phyloP scores from a whole-genome alignment of 2,797 vertebrate genomes.

The Gymnodraco acuticeps region DNA sequence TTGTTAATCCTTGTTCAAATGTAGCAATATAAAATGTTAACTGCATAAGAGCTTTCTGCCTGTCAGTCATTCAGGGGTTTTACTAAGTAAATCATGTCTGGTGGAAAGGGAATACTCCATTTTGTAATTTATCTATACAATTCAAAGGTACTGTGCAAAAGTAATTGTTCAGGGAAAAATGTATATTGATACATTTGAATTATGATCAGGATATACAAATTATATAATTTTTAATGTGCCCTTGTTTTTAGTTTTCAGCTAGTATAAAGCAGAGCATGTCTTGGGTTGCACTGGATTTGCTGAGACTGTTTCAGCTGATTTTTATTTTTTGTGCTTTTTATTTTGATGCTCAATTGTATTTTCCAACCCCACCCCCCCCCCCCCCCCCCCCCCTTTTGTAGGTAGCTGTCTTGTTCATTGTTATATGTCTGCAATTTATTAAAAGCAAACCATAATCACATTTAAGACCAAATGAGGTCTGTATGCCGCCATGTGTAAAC shows the following conservation, averaged over 20 bases:
- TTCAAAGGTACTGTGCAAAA: conserved; percentile 87
- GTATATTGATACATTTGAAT: conserved; percentile 79
- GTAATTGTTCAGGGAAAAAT: conserved; percentile 85
- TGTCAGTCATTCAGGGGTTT: conserved; percentile 82
- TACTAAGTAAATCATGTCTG: conserved; percentile 78
- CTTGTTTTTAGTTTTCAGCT: conserved; percentile 75
- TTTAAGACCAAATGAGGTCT: conserved; percentile 77
- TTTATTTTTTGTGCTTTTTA: conserved; percentile 55
- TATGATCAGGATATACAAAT: conserved; percentile 81
- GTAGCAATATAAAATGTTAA: conserved; percentile 83
- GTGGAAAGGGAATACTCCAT: conserved; percentile 84
- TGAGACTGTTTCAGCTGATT: conserved; percentile 80
- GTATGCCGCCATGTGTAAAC: conserved; percentile 64
- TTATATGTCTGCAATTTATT: conserved; percentile 80
- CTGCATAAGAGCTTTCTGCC: conserved; percentile 75
- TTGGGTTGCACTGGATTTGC: conserved; percentile 88
- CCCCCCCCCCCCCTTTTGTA: conserved; percentile 51
- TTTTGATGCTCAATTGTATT: conserved; percentile 76
- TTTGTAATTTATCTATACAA: conserved; percentile 83
- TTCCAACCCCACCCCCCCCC: conserved; percentile 46
- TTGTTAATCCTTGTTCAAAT: conserved; percentile 78
- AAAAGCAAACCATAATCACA: conserved; percentile 80
- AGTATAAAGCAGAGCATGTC: conserved; percentile 79
- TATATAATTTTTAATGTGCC: conserved; percentile 79
- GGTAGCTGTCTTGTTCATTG: conserved; percentile 77